These are phyloP conservation scores for Capromys pilorides DNA, from an alignment of 2,797 vertebrate species.

Conservation along the genomic window DNA sequence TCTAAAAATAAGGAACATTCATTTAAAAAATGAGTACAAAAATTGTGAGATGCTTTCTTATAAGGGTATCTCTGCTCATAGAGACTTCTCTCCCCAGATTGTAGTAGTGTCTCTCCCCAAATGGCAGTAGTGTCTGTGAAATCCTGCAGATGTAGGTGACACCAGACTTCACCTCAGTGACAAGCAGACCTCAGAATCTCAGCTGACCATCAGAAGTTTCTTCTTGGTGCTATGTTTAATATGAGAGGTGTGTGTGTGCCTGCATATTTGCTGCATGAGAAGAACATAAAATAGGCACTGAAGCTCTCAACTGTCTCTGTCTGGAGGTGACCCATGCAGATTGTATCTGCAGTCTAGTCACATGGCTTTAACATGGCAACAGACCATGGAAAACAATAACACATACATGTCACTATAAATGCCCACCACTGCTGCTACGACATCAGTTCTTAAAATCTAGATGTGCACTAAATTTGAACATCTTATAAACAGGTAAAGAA, in stretches of 20 bases:
- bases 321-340: neutral
- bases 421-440: neutral
- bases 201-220: neutral
- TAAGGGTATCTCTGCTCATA: neutral
- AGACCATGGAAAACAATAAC: neutral
- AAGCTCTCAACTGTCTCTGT: neutral
- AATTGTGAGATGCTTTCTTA: neutral
- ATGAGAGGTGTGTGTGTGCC: neutral
- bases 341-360: neutral
- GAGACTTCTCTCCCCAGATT: neutral
- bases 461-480: neutral
- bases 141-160: neutral
- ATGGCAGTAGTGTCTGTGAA: neutral
- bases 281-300: neutral
- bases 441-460: neutral
- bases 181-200: neutral
- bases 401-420: neutral
- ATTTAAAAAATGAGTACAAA: neutral
- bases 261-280: neutral
- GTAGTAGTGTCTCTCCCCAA: no score
- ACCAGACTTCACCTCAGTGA: neutral
- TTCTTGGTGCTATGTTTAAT: neutral
- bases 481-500: slow-evolving; percentile 90
- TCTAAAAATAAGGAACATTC: slow-evolving; percentile 25
- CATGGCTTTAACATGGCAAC: neutral